These are phyloP conservation scores for Caenorhabditis virilis DNA, from an alignment of 2,888 invertebrate species.

Conservation along the genomic window DNA sequence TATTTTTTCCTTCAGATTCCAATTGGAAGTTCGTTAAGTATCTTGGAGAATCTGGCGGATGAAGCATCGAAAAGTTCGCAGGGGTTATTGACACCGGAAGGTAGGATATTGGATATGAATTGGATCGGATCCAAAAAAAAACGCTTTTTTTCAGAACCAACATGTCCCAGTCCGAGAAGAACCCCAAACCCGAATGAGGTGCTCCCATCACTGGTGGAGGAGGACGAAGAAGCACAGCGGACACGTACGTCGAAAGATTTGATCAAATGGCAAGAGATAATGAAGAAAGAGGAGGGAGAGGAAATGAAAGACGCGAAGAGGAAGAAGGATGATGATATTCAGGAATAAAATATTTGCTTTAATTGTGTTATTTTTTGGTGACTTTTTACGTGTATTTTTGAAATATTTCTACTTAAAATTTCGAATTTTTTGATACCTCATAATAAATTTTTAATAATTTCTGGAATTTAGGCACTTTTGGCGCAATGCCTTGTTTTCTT, in stretches of 20 bases:
- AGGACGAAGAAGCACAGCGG: slow-evolving; percentile 47
- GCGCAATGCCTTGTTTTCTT: no score
- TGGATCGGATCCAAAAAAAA: no score
- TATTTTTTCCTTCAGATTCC: no score
- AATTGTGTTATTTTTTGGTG: not conserved
- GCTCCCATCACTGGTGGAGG: slow-evolving; percentile 42
- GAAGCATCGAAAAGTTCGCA: slow-evolving; percentile 24
- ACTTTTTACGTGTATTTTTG: not conserved
- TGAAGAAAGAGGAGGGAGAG: slow-evolving; percentile 11
- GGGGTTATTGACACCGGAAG: slow-evolving; percentile 24
- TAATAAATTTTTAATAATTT: no score
- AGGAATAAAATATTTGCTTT: not conserved
- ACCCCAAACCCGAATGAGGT: slow-evolving; percentile 40
- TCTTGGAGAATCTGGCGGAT: slow-evolving; percentile 37
- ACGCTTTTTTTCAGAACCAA: no score
- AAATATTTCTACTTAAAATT: not conserved
- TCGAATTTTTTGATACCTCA: no score
- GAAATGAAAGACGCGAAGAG: slow-evolving; percentile 12
- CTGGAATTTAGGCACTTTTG: no score
- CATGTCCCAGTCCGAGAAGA: no score
- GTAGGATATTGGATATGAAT: no score
- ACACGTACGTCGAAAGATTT: slow-evolving; percentile 32
- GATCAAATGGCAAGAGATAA: slow-evolving; percentile 26
- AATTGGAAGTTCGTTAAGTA: slow-evolving; percentile 26
- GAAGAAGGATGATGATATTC: not conserved